Evolutionary conservation across 2,888 invertebrate genomes (phyloP).

Genomic region (Schizotus pectinicornis): DNA sequence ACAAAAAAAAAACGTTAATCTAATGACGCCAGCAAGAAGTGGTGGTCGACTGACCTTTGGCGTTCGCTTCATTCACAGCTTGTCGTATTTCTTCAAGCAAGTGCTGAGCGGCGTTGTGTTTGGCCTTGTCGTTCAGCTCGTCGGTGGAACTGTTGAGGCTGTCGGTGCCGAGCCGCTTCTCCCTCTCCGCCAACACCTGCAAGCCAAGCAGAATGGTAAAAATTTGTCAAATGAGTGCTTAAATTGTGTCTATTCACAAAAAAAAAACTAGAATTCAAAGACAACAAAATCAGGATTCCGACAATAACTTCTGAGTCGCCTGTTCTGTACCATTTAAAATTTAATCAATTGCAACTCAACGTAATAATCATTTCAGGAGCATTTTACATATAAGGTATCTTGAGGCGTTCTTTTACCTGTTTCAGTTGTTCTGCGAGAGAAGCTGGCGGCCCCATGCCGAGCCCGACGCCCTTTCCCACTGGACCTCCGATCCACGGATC

Average conservation of each 20-base stretch:
- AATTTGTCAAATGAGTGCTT: no score
- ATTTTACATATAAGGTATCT: no score
- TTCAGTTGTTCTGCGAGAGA: conserved; percentile 86
- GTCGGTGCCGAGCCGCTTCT: conserved; percentile 69
- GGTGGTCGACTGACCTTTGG: conserved; percentile 68
- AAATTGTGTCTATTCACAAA: no score
- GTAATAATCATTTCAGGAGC: no score
- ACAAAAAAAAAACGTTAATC: conserved; percentile 9
- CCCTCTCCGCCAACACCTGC: conserved; percentile 78
- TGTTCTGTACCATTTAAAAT: no score
- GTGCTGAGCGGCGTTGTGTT: conserved; percentile 76
- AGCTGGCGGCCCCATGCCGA: conserved; percentile 71
- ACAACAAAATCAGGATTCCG: no score
- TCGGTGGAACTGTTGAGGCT: conserved; percentile 65
- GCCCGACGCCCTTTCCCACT: conserved; percentile 47
- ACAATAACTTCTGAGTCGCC: no score
- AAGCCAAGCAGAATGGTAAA: no score
- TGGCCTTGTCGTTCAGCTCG: conserved; percentile 65
- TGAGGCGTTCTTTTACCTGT: no score
- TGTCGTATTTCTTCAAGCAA: conserved; percentile 87
- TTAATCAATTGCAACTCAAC: no score
- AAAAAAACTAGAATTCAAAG: no score
- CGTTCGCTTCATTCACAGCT: conserved; percentile 87
- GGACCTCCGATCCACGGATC: conserved; percentile 54
- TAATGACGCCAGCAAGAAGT: background rate